Conservation (phyloP, 2,888 invertebrate genomes). For the Aromia moschata region DNA sequence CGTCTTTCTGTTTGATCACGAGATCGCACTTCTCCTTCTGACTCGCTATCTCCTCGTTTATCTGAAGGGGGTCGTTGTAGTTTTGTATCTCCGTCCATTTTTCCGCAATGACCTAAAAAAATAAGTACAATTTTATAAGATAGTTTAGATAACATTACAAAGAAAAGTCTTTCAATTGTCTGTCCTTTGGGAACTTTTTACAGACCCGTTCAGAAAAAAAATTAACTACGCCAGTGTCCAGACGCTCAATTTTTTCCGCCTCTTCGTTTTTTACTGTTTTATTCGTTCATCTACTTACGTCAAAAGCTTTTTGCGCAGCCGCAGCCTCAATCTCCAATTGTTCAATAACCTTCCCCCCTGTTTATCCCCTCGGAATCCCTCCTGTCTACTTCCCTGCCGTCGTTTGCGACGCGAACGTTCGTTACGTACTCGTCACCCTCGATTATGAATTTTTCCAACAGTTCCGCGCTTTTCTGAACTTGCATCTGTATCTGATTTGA, state of each 20-base stretch:
- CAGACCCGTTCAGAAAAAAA: too few relatives aligned
- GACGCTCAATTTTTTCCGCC: too few relatives aligned
- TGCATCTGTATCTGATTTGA: slow-evolving; percentile 72
- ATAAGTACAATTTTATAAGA: background rate
- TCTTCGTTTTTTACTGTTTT: background rate
- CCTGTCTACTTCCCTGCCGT: slow-evolving; percentile 74
- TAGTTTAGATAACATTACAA: too few relatives aligned
- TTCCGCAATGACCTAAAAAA: slow-evolving; percentile 64
- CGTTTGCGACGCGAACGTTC: slow-evolving; percentile 81
- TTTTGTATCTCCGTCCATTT: slow-evolving; percentile 73
- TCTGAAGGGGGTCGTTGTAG: slow-evolving; percentile 78
- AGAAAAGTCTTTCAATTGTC: too few relatives aligned
- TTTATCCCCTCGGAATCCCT: slow-evolving; percentile 65
- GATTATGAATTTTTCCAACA: slow-evolving; percentile 70
- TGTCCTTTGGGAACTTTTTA: too few relatives aligned
- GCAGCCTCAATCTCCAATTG: slow-evolving; percentile 75
- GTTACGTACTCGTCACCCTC: slow-evolving; percentile 79
- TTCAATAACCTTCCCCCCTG: slow-evolving; percentile 64
- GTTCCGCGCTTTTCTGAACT: slow-evolving; percentile 70
- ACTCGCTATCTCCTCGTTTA: slow-evolving; percentile 73
- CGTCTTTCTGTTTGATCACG: slow-evolving; percentile 76
- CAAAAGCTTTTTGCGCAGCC: slow-evolving; percentile 71
- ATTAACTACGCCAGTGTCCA: too few relatives aligned
- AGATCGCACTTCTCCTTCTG: slow-evolving; percentile 75
- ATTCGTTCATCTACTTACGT: slow-evolving; percentile 44